These are phyloP conservation scores for Labeo catla DNA, from an alignment of 2,113 vertebrate species.

Conservation along the genomic window DNA sequence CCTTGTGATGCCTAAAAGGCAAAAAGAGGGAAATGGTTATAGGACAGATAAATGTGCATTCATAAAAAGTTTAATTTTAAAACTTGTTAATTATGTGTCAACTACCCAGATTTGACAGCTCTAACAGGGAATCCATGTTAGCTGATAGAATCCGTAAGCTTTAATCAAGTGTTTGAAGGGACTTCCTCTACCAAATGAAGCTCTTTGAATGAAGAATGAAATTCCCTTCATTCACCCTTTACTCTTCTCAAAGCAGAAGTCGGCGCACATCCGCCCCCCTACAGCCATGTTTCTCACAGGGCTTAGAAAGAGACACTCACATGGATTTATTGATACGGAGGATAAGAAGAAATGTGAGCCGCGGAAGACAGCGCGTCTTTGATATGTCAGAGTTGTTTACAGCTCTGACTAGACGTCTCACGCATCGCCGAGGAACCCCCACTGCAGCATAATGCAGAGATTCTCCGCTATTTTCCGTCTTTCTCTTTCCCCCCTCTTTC, in stretches of 20 bases:
- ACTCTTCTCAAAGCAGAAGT: neutral
- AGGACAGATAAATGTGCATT: neutral
- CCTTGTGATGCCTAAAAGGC: neutral
- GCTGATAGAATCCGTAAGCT: neutral
- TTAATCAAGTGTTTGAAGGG: neutral
- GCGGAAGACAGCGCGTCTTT: conserved; percentile 7
- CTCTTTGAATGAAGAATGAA: conserved; percentile 48
- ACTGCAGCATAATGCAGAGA: conserved; percentile 65
- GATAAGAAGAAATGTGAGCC: conserved; percentile 25
- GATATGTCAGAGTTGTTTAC: conserved; percentile 47
- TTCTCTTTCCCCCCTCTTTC: neutral
- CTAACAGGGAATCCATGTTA: neutral
- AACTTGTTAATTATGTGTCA: neutral
- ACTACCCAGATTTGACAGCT: neutral
- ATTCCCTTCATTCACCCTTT: conserved; percentile 58
- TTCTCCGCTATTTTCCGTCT: conserved; percentile 48
- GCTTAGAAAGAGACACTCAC: conserved; percentile 16
- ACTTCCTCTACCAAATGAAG: neutral
- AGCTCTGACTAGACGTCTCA: conserved; percentile 35
- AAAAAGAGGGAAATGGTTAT: neutral
- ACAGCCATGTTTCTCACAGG: conserved; percentile 19
- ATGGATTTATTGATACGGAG: conserved; percentile 29
- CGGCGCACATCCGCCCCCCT: neutral
- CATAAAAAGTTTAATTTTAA: neutral
- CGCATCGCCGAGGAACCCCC: conserved; percentile 45